Base-by-base conservation (phyloP, 2,888 invertebrate genomes). In the Euzophera pinguis region DNA sequence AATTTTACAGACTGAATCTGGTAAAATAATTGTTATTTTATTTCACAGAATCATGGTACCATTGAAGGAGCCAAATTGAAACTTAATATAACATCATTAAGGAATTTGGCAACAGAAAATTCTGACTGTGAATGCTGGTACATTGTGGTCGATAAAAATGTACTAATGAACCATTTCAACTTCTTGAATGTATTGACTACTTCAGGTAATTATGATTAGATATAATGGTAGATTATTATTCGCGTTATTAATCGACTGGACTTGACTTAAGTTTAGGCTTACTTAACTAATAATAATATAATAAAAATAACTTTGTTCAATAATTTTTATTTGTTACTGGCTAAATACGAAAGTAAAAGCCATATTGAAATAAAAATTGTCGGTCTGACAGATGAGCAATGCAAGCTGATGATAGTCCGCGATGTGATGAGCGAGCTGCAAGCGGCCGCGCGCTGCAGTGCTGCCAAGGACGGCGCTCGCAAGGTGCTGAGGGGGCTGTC, bases 91-190 rank as follows among this genome's bases (percentile, higher is more conserved):
- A 58, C 61, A 29, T 56, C 64, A 5, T 53, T 84, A 12, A 80
- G 72, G 64, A 58, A 58, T 17, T 49, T 75, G 37, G 69, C 73
- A 1, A 54, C 60, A 9, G 35, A 59, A 6, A 48, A 60, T 53
- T 55, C 57, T n/a, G 57, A 65, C 47, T 16, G 57, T 37, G 63
- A 70, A 43, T 60, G 59, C 27, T 86, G 81, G 82, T 81, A 73
- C 58, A 74, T 88, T 56, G 75, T 84, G 6, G 70, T 75, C 7
- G 87, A 84, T 59, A 65, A 67, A 13, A 68, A 67, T 59, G 72
- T 83, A 3, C 60, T 84, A 32, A 59, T 82, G 5, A 56, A 72
- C 14, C 72, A 82, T 59, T 70, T 72, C 53, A 67, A 64, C 29
- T 76, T 82, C 54, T 60, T 88, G 29, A 72, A 62, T 51, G 64